Evolutionary conservation across 2,797 vertebrate genomes (phyloP).

Genomic region (Valencia hispanica): DNA sequence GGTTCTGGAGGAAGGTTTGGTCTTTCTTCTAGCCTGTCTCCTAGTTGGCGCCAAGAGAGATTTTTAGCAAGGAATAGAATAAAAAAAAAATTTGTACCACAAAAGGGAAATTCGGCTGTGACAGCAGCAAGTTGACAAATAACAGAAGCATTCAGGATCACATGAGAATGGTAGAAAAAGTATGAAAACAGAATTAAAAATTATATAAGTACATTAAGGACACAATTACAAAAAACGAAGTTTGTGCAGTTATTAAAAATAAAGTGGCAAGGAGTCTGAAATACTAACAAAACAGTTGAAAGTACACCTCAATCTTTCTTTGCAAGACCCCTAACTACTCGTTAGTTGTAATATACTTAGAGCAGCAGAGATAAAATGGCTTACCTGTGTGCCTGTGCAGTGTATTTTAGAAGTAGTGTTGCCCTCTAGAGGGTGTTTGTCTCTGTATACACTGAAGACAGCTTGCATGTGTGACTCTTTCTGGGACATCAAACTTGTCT

Average conservation of each 20-base stretch:
- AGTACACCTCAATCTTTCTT: slow-evolving; percentile 5
- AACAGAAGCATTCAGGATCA: no score
- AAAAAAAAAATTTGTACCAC: no score
- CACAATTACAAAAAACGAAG: no score
- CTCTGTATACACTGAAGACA: slow-evolving; percentile 18
- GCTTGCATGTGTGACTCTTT: slow-evolving; percentile 13
- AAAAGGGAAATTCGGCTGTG: no score
- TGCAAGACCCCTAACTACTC: slow-evolving; percentile 35
- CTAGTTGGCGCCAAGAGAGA: background rate
- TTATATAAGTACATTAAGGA: no score
- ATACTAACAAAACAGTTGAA: background rate
- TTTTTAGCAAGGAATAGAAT: no score
- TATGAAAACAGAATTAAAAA: no score
- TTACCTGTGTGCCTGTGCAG: slow-evolving; percentile 30
- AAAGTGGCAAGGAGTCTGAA: background rate
- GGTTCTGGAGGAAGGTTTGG: background rate
- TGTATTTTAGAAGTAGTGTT: slow-evolving; percentile 58
- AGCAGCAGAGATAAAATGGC: slow-evolving; percentile 52
- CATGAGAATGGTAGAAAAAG: no score
- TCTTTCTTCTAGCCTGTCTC: background rate
- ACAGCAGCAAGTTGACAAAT: no score
- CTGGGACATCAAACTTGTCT: slow-evolving; percentile 9
- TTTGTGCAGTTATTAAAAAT: no score
- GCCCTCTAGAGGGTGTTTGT: slow-evolving; percentile 21
- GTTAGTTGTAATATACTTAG: slow-evolving; percentile 39